A percentile compares a stretch with the other conserved stretches of the same genome.
Conservation (phyloP, 2,888 invertebrate species). For the Luperina testacea region DNA sequence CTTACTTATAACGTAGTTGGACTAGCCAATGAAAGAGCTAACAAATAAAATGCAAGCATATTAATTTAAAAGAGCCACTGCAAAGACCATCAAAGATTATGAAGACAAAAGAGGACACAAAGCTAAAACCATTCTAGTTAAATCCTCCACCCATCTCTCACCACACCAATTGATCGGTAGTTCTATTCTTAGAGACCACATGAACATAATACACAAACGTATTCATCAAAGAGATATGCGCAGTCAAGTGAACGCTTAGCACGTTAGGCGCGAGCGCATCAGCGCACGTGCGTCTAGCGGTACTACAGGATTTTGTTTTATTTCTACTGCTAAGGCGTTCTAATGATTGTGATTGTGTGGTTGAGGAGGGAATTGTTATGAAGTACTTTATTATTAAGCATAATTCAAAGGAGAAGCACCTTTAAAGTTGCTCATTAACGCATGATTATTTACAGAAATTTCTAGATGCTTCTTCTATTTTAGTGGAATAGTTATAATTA, state of each 20-base stretch:
- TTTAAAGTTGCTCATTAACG: neutral
- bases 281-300: slow-evolving; percentile 63
- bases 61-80: neutral
- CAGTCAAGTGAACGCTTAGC: slow-evolving; percentile 56
- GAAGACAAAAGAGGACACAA: slow-evolving; percentile 13
- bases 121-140: slow-evolving; percentile 8
- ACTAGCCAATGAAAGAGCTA: neutral
- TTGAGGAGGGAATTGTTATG: neutral
- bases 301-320: slow-evolving; percentile 52
- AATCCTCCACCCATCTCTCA: slow-evolving; percentile 18
- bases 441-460: neutral
- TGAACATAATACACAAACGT: slow-evolving; percentile 52
- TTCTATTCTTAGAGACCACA: slow-evolving; percentile 48
- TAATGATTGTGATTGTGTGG: slow-evolving; percentile 20
- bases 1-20: too few relatives aligned
- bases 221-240: slow-evolving; percentile 57
- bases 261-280: slow-evolving; percentile 48
- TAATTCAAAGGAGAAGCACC: neutral
- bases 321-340: slow-evolving; percentile 32
- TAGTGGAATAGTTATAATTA: neutral
- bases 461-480: neutral
- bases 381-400: neutral
- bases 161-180: slow-evolving; percentile 33
- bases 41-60: neutral
- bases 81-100: neutral